Evolutionary conservation across 2,888 invertebrate species (phyloP).

Genomic region (Morpho helenor): DNA sequence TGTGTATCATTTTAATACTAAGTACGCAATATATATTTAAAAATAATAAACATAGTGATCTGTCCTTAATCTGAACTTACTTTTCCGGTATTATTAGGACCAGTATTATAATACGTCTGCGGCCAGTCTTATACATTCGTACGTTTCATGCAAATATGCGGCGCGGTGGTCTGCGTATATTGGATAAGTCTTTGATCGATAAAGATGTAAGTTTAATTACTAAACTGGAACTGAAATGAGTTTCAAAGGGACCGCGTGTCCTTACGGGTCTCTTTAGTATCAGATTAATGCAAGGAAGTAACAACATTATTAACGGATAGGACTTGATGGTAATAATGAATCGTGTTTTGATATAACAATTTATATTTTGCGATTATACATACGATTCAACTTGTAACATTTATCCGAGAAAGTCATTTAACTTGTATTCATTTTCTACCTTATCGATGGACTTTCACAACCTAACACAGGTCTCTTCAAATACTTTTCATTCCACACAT

Average conservation of each 20-base stretch:
- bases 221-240: slow-evolving; percentile 57
- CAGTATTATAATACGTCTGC: not conserved
- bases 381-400: not conserved
- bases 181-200: slow-evolving; percentile 68
- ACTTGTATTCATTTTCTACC: too few relatives aligned
- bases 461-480: too few relatives aligned
- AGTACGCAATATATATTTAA: too few relatives aligned
- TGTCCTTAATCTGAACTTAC: too few relatives aligned
- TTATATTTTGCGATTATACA: slow-evolving; percentile 1
- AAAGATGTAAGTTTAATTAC: slow-evolving; percentile 77
- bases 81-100: too few relatives aligned
- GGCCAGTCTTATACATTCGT: slow-evolving; percentile 40
- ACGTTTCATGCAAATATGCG: slow-evolving; percentile 50
- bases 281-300: slow-evolving; percentile 21
- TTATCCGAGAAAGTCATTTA: not conserved
- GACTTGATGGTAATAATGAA: slow-evolving; percentile 4
- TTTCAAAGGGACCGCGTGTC: slow-evolving; percentile 66
- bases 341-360: not conserved
- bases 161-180: slow-evolving; percentile 63
- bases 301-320: slow-evolving; percentile 19
- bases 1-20: too few relatives aligned
- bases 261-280: slow-evolving; percentile 30
- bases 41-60: too few relatives aligned
- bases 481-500: too few relatives aligned
- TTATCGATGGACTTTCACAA: too few relatives aligned